phyloP scores from a whole-genome alignment of 2,113 vertebrate species.

The Hypanus sabinus region DNA sequence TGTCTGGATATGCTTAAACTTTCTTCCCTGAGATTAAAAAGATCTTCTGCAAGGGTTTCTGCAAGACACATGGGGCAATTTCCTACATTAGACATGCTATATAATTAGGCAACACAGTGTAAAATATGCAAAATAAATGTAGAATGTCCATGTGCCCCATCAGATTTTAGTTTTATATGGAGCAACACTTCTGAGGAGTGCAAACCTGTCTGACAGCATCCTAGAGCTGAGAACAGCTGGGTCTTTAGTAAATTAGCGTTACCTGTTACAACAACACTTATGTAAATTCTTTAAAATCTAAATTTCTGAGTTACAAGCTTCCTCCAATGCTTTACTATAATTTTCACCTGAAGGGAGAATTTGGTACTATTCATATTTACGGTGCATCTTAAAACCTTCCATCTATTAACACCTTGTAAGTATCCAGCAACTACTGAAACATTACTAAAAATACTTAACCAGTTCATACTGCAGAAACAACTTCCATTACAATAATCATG shows the following conservation, averaged over 20 bases:
- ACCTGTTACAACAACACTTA: background rate
- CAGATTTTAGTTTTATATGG: background rate
- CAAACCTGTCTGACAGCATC: background rate
- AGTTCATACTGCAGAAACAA: background rate
- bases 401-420: background rate
- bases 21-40: background rate
- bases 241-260: background rate
- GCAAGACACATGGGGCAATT: background rate
- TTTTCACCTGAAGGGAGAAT: background rate
- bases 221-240: background rate
- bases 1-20: background rate
- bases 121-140: background rate
- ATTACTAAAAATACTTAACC: background rate
- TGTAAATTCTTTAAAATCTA: background rate
- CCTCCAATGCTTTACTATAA: background rate
- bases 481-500: background rate
- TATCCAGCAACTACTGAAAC: background rate
- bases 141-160: background rate
- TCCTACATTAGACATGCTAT: background rate
- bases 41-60: too few species aligned
- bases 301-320: background rate
- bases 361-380: background rate
- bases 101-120: background rate
- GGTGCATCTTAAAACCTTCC: conserved; percentile 1
- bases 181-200: background rate